phyloP scores from a whole-genome alignment of 2,113 vertebrate genomes.

The Cyphomyrus plagiostoma region DNA sequence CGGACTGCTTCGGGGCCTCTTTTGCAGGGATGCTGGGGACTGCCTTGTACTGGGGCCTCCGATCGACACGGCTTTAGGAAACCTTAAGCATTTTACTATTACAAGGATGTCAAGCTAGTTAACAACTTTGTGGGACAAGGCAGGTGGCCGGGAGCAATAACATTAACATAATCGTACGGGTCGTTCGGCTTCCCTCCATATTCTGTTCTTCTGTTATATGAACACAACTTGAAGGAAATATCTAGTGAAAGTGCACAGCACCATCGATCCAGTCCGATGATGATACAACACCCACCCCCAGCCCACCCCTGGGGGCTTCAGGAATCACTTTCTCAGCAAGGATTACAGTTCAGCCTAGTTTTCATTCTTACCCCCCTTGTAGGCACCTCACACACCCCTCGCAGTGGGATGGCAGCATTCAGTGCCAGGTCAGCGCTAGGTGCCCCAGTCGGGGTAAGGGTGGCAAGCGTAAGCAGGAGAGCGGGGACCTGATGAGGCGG shows the following conservation, averaged over 20 bases:
- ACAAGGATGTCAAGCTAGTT: constrained; percentile 35
- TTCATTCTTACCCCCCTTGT: background rate
- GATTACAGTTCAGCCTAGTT: background rate
- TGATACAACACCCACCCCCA: background rate
- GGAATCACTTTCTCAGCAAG: background rate
- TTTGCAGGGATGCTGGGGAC: constrained; percentile 17
- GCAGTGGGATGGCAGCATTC: background rate
- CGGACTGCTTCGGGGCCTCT: background rate
- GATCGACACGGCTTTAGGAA: constrained; percentile 34
- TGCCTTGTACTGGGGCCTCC: constrained; percentile 48
- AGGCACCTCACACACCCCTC: background rate
- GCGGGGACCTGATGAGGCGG: background rate
- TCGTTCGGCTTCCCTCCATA: background rate
- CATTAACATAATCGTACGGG: constrained; percentile 20
- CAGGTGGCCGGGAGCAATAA: constrained; percentile 35
- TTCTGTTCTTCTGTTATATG: constrained; percentile 12
- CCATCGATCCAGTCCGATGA: background rate
- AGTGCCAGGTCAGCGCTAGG: background rate
- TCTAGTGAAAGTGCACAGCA: background rate
- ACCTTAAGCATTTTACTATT: constrained; percentile 35
- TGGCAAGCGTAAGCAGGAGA: background rate
- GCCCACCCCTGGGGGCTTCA: background rate
- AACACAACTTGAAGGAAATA: constrained; percentile 10
- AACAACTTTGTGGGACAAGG: constrained; percentile 17
- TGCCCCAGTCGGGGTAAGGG: background rate